Evolutionary conservation across 2,113 vertebrate genomes (phyloP).

Genomic region (Ondatra zibethicus): DNA sequence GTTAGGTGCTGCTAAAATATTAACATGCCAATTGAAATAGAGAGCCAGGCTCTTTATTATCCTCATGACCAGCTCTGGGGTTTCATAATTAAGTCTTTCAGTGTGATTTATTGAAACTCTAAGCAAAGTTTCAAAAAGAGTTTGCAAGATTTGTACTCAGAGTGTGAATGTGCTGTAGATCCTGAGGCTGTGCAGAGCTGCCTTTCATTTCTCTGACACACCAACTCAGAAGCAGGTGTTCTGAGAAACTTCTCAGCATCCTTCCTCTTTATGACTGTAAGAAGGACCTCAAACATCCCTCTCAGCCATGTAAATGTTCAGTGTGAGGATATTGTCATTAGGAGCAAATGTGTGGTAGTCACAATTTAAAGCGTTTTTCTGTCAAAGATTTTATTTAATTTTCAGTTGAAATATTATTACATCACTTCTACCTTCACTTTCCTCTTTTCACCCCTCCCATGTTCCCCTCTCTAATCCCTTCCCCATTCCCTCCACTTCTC

Average conservation of each 20-base stretch:
- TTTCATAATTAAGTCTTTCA: slow-evolving; percentile 78
- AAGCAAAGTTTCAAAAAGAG: slow-evolving; percentile 76
- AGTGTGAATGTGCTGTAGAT: slow-evolving; percentile 53
- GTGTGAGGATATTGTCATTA: not conserved
- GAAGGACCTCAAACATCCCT: slow-evolving; percentile 53
- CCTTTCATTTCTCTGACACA: slow-evolving; percentile 1
- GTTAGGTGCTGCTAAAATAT: slow-evolving; percentile 77
- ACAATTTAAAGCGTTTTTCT: not conserved
- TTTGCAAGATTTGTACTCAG: slow-evolving; percentile 72
- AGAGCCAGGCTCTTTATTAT: slow-evolving; percentile 69
- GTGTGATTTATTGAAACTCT: slow-evolving; percentile 77
- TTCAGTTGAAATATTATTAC: not conserved
- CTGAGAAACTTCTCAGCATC: slow-evolving; percentile 46
- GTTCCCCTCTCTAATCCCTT: no score
- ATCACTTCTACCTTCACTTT: no score
- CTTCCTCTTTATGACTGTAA: slow-evolving; percentile 63
- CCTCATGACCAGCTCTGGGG: slow-evolving; percentile 44
- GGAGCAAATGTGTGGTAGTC: not conserved
- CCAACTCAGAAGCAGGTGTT: slow-evolving; percentile 46
- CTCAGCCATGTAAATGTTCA: slow-evolving; percentile 40
- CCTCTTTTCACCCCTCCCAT: not conserved
- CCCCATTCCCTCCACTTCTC: not conserved
- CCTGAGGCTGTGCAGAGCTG: slow-evolving; percentile 42
- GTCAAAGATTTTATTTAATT: not conserved
- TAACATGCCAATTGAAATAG: slow-evolving; percentile 71